These are phyloP conservation scores for Clitarchus hookeri DNA, from an alignment of 2,888 invertebrate species.

Conservation along the genomic window DNA sequence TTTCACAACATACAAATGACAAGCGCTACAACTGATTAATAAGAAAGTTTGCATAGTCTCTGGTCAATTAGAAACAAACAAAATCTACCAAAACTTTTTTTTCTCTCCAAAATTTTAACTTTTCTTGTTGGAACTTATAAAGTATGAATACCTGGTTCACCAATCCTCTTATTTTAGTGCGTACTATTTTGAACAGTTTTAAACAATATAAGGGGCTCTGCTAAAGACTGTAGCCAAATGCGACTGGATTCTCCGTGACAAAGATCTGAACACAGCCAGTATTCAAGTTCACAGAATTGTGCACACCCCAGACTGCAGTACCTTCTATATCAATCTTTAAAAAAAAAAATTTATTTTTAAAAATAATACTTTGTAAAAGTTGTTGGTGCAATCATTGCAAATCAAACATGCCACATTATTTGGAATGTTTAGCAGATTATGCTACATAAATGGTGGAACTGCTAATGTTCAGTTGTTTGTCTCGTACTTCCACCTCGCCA, in stretches of 20 bases:
- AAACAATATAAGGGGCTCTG: not conserved
- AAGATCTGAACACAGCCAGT: not conserved
- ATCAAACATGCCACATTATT: not conserved
- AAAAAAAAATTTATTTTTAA: not conserved
- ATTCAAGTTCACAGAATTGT: not conserved
- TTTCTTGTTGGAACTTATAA: not conserved
- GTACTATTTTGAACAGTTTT: not conserved
- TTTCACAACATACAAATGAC: not conserved
- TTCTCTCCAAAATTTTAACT: not conserved
- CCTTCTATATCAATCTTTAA: not conserved
- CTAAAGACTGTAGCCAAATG: not conserved
- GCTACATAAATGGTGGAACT: not conserved
- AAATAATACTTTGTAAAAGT: no score
- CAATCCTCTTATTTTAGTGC: not conserved
- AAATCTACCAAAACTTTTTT: constrained; percentile 11
- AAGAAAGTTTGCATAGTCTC: not conserved
- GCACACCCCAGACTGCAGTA: not conserved
- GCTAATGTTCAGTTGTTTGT: constrained; percentile 3
- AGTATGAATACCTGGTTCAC: not conserved
- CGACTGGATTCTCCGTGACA: constrained; percentile 2
- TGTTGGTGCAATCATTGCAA: not conserved
- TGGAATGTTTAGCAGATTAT: not conserved
- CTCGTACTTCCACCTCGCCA: not conserved
- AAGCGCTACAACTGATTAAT: not conserved
- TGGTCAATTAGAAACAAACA: not conserved